Conservation (phyloP, 1,140 invertebrate genomes). For the Drosophila arawakana region DNA sequence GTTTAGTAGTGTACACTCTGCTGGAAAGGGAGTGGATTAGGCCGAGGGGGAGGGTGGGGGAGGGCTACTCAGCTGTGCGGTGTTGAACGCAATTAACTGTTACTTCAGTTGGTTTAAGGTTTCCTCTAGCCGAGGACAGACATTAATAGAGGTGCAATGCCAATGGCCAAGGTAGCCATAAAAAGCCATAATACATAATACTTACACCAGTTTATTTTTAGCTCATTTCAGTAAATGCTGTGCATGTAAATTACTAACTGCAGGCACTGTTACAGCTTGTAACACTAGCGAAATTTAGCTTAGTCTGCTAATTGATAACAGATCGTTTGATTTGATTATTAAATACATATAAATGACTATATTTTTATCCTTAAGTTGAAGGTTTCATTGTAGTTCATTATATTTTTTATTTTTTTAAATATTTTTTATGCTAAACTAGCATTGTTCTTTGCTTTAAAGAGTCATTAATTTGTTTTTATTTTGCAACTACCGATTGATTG, state of each 20-base stretch:
- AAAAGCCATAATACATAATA: conserved; percentile 4
- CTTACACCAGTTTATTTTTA: conserved; percentile 13
- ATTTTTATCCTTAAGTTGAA: not conserved
- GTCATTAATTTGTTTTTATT: conserved; percentile 5
- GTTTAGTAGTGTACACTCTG: conserved; percentile 17
- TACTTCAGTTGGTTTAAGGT: conserved; percentile 58
- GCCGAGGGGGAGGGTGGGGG: not conserved
- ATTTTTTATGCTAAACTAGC: not conserved
- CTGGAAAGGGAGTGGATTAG: too few relatives aligned
- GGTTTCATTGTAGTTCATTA: not conserved
- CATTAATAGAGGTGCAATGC: conserved; percentile 44
- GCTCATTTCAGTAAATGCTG: not conserved
- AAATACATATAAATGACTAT: not conserved
- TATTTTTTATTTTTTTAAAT: not conserved
- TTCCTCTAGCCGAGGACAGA: conserved; percentile 50
- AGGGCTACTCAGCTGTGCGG: conserved; percentile 19
- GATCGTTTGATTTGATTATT: too few relatives aligned
- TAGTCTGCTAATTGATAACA: not conserved
- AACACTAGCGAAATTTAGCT: not conserved
- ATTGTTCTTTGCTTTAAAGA: conserved; percentile 3
- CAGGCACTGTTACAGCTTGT: not conserved
- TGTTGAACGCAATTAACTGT: conserved; percentile 72
- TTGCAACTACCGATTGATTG: conserved; percentile 32
- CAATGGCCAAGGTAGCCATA: conserved; percentile 40
- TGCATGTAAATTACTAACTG: not conserved